Percentiles rank a stretch among this genome's conserved stretches.
phyloP scores from a whole-genome alignment of 2,888 invertebrate genomes.

The Drosophila subquinaria region DNA sequence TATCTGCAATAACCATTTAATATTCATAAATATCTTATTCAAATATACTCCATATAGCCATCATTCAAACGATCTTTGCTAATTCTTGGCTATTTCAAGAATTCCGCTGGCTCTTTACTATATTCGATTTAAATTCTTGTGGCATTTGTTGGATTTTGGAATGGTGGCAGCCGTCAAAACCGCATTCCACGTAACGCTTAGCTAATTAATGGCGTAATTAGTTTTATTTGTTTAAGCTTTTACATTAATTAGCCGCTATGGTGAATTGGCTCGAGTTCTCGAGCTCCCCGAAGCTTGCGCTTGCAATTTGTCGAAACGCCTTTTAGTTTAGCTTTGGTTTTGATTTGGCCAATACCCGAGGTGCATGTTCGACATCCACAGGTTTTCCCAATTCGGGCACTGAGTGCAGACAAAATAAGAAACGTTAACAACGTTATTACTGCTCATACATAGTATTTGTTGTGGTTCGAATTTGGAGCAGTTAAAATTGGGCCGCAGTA shows the following conservation, averaged over 20 bases:
- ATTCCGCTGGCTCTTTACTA: neutral
- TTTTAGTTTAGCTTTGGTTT: conserved; percentile 15
- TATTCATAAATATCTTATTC: too few species aligned
- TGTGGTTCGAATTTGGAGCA: conserved; percentile 8
- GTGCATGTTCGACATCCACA: conserved; percentile 5
- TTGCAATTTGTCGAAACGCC: conserved; percentile 49
- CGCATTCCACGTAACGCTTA: conserved; percentile 57
- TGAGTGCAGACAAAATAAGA: conserved; percentile 25
- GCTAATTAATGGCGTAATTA: conserved; percentile 67
- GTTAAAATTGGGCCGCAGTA: conserved; percentile 29
- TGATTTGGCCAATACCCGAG: conserved; percentile 17
- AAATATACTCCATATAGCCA: neutral
- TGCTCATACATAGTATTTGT: conserved; percentile 15
- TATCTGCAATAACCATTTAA: too few species aligned
- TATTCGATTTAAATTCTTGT: conserved; percentile 2
- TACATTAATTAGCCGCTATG: conserved; percentile 57
- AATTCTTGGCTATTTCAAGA: neutral
- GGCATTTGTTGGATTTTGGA: conserved; percentile 29
- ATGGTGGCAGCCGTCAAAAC: conserved; percentile 41
- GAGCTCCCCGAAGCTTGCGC: conserved; percentile 17
- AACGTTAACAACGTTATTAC: conserved; percentile 41
- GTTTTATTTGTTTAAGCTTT: conserved; percentile 51
- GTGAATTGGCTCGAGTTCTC: conserved; percentile 51
- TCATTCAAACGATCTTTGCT: neutral
- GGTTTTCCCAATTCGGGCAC: conserved; percentile 26